These are phyloP conservation scores for Brachyrhaphis roseni DNA, from an alignment of 2,797 vertebrate species.

Conservation along the genomic window DNA sequence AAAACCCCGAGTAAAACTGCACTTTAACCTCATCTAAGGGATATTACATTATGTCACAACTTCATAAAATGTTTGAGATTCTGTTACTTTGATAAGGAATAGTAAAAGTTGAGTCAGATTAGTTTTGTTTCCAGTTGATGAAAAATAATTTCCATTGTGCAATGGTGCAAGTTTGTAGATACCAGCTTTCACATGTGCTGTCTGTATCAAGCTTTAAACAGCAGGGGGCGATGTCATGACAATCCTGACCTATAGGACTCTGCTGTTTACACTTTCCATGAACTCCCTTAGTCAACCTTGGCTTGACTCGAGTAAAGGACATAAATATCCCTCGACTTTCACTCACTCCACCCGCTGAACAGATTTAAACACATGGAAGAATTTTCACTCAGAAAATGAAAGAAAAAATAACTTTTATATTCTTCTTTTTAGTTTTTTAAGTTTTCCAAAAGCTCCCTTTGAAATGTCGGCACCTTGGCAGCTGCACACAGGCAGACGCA, in stretches of 20 bases:
- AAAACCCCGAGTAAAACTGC: not conserved
- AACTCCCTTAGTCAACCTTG: slow-evolving; percentile 14
- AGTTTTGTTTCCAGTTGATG: not conserved
- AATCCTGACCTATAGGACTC: slow-evolving; percentile 7
- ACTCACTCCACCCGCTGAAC: slow-evolving; percentile 12
- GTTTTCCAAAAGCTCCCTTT: slow-evolving; percentile 41
- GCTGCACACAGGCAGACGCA: slow-evolving; percentile 11
- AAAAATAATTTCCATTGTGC: not conserved
- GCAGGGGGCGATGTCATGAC: slow-evolving; percentile 67
- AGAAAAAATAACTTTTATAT: slow-evolving; percentile 37
- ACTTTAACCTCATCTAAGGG: not conserved
- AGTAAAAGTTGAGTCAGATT: slow-evolving; percentile 30
- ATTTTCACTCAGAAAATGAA: slow-evolving; percentile 36
- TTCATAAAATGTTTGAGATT: not conserved
- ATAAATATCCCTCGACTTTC: slow-evolving; percentile 49
- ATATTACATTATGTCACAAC: slow-evolving; percentile 5
- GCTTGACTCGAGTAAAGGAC: slow-evolving; percentile 32
- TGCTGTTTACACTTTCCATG: not conserved
- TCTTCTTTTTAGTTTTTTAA: slow-evolving; percentile 36
- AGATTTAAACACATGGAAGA: slow-evolving; percentile 47
- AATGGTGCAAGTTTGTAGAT: not conserved
- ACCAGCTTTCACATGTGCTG: not conserved
- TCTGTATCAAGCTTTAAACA: slow-evolving; percentile 47
- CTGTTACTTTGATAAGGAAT: not conserved
- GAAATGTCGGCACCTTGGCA: slow-evolving; percentile 59